Percentiles rank a stretch among this genome's conserved stretches.
Conservation (phyloP, 2,797 vertebrate species). For the Rhadinocentrus ornatus region DNA sequence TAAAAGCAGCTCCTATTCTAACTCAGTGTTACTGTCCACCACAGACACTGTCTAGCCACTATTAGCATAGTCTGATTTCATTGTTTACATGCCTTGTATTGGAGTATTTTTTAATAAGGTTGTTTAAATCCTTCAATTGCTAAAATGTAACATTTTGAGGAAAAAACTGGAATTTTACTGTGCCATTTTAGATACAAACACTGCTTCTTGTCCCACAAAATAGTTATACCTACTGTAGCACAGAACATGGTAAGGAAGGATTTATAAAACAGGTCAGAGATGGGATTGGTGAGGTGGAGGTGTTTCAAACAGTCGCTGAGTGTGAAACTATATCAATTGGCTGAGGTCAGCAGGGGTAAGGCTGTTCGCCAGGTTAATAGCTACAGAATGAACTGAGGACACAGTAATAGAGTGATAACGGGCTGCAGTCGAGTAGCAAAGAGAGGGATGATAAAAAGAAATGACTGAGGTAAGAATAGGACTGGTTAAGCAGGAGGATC, state of each 20-base stretch:
- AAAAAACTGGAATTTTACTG: too few relatives aligned
- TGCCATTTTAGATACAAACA: too few relatives aligned
- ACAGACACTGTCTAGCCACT: conserved; percentile 3
- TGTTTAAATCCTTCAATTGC: too few relatives aligned
- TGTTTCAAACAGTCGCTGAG: conserved; percentile 42
- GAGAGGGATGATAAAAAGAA: not conserved
- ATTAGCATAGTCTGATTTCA: not conserved
- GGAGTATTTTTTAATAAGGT: not conserved
- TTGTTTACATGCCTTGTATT: not conserved
- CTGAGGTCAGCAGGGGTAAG: conserved; percentile 51
- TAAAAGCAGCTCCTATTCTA: conserved; percentile 29
- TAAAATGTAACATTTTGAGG: not conserved
- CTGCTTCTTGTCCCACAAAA: too few relatives aligned
- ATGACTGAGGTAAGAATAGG: conserved; percentile 19
- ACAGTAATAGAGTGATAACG: conserved; percentile 62
- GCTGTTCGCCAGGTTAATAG: conserved; percentile 59
- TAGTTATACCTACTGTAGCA: not conserved
- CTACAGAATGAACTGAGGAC: conserved; percentile 54
- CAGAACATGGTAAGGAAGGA: not conserved
- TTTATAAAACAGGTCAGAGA: conserved; percentile 16
- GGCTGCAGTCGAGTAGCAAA: not conserved
- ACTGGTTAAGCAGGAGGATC: conserved; percentile 32
- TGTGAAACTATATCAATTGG: conserved; percentile 54
- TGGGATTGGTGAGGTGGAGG: conserved; percentile 2
- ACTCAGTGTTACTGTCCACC: conserved; percentile 31